Base-by-base conservation (phyloP, 2,113 vertebrate species). In the Petromus typicus region DNA sequence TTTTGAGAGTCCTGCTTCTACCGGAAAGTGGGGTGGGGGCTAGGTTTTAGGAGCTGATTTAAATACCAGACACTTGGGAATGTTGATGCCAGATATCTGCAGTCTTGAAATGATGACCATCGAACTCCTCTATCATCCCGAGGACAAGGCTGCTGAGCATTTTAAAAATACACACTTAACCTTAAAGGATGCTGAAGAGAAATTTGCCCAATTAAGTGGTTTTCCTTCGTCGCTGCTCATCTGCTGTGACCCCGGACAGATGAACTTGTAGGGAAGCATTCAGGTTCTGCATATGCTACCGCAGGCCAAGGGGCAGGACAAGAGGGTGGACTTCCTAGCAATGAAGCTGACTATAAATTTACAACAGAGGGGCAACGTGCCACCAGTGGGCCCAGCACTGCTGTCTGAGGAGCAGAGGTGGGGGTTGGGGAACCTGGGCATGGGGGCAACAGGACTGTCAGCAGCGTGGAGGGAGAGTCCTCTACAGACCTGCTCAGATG, bases 231-330 rank as follows among this genome's bases (percentile, higher is more conserved):
- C 43, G 13, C 10, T 48, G 2, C 5, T 20, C 22, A 48, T 25
- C 37, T 13, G 22, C 25, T 48, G 14, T 34, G 34, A 40, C 56
- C 1, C 17, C 13, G 10, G 0, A 17, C 34, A 59, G 27, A 3
- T 51, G 25, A 20, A 4, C 45, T 73, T 48, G 20, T 9, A 12
- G 9, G 23, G 45, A 56, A 13, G 13, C 23, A 2, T 27, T 0
- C 4, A 16, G 23, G 9, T 43, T 3, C 8, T 9, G 0, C 20
- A 25, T 11, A 61, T 23, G 0, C 2, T 17, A 37, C 63, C 34
- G 59, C 13, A 11, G 9, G 30, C 37, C 10, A 13, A 18, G 80
- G 5, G 22, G 3, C 40, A 20, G 66, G 69, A 8, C 2, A 25
- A 12, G 3, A 11, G 17, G 43, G 56, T 40, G n/a, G 25, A 18